Evolutionary conservation across 2,888 invertebrate species (phyloP).

Genomic region (Agrochola macilenta): DNA sequence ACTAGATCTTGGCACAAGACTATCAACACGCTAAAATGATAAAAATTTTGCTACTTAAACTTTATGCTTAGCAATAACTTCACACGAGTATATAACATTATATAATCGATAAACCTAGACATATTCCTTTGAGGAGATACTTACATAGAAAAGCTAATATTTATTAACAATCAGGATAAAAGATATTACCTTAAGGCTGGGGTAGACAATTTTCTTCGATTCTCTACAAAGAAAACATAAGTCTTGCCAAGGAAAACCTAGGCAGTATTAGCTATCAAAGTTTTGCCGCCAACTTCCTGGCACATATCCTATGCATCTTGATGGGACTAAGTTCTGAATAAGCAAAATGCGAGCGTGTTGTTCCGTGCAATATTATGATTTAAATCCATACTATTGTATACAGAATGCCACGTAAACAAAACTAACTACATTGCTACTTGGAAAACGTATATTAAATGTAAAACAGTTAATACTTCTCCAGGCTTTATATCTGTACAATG

Average conservation of each 20-base stretch:
- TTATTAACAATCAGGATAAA: constrained; percentile 13
- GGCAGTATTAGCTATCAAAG: constrained; percentile 64
- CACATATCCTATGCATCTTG: constrained; percentile 65
- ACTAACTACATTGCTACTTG: constrained; percentile 16
- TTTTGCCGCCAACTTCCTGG: constrained; percentile 56
- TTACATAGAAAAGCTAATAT: constrained; percentile 3
- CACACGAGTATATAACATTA: neutral
- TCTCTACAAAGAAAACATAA: constrained; percentile 49
- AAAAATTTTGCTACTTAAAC: neutral
- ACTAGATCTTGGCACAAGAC: constrained; percentile 24
- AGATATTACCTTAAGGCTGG: constrained; percentile 26
- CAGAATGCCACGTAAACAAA: constrained; percentile 30
- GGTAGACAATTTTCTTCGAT: constrained; percentile 31
- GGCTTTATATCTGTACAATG: constrained; percentile 1
- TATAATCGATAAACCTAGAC: neutral
- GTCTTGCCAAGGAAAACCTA: constrained; percentile 52
- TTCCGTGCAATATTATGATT: constrained; percentile 54
- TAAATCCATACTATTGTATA: constrained; percentile 35
- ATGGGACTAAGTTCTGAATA: constrained; percentile 65
- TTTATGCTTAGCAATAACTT: constrained; percentile 22
- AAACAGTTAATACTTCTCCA: constrained; percentile 2
- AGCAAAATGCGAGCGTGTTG: constrained; percentile 58
- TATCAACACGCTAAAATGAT: neutral
- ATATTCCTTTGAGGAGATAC: neutral
- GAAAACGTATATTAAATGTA: constrained; percentile 36